Conservation (phyloP, 1,140 invertebrate genomes). For the Conus betulinus region DNA sequence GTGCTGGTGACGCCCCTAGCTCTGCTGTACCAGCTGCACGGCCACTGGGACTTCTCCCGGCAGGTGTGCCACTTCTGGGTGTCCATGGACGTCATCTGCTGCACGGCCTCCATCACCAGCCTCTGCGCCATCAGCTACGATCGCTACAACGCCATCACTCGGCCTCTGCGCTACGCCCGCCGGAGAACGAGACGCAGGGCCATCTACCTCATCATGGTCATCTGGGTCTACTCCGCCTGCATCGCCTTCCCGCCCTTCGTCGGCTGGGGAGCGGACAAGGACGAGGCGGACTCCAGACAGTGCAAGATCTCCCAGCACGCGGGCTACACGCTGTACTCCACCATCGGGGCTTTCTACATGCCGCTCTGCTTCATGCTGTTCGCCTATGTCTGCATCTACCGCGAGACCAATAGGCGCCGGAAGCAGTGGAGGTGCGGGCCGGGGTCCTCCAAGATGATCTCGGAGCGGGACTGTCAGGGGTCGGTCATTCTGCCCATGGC, state of each 20-base stretch:
- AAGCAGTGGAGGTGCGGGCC: conserved; percentile 64
- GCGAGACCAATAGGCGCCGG: conserved; percentile 70
- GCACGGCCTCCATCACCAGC: conserved; percentile 78
- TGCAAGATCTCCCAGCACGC: conserved; percentile 70
- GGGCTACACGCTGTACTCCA: conserved; percentile 75
- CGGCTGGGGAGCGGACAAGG: conserved; percentile 82
- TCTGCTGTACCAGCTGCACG: conserved; percentile 54
- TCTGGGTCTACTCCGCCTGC: conserved; percentile 92
- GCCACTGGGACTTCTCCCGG: conserved; percentile 73
- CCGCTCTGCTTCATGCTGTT: conserved; percentile 74
- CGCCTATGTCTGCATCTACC: conserved; percentile 75
- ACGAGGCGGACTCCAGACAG: conserved; percentile 20
- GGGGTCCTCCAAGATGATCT: conserved; percentile 47
- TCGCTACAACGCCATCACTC: conserved; percentile 78
- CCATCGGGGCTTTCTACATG: conserved; percentile 76
- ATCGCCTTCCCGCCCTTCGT: conserved; percentile 96
- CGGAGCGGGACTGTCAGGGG: conserved; percentile 32
- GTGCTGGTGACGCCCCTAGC: conserved; percentile 61
- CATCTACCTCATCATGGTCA: conserved; percentile 90
- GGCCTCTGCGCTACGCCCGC: conserved; percentile 80
- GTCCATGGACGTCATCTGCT: conserved; percentile 77
- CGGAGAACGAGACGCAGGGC: conserved; percentile 89
- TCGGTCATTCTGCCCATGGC: conserved; percentile 25
- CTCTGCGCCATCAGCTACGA: conserved; percentile 77
- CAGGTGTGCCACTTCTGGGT: conserved; percentile 76